Percentiles rank a stretch among this genome's conserved stretches.
Conservation (phyloP, 2,888 invertebrate genomes). For the Odontocolon sp. region DNA sequence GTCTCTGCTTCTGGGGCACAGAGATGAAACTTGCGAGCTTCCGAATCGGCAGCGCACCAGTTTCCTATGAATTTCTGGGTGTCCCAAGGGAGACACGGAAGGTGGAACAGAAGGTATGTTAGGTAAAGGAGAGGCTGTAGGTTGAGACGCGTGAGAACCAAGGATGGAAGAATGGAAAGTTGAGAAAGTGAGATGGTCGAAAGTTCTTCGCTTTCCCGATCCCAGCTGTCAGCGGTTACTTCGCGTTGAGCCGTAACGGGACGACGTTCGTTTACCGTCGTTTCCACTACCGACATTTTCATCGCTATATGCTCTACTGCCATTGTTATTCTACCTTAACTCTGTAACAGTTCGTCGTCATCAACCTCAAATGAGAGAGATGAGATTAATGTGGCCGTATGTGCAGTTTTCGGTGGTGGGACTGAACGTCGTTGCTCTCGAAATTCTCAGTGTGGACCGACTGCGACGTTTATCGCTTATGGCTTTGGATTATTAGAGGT, state of each 20-base stretch:
- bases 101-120: neutral
- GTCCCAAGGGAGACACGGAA: conserved; percentile 33
- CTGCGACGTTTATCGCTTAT: conserved; percentile 50
- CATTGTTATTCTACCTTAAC: neutral
- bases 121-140: conserved; percentile 33
- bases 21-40: conserved; percentile 51
- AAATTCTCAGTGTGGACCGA: conserved; percentile 30
- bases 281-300: conserved; percentile 14
- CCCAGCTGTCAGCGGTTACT: conserved; percentile 56
- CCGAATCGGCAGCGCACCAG: conserved; percentile 49
- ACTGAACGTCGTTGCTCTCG: conserved; percentile 20
- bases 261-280: conserved; percentile 24
- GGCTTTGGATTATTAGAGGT: conserved; percentile 51
- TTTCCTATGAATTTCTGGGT: conserved; percentile 55
- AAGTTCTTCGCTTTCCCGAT: conserved; percentile 35
- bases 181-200: conserved; percentile 25
- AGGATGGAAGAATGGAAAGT: conserved; percentile 14
- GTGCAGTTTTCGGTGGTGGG: conserved; percentile 36
- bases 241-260: conserved; percentile 34
- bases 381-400: conserved; percentile 17
- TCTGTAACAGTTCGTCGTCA: conserved; percentile 17
- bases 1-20: conserved; percentile 41
- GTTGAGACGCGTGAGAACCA: conserved; percentile 34
- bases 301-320: neutral
- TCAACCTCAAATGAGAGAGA: neutral